Conservation (phyloP, 2,113 vertebrate species). For the Galeopterus variegatus region DNA sequence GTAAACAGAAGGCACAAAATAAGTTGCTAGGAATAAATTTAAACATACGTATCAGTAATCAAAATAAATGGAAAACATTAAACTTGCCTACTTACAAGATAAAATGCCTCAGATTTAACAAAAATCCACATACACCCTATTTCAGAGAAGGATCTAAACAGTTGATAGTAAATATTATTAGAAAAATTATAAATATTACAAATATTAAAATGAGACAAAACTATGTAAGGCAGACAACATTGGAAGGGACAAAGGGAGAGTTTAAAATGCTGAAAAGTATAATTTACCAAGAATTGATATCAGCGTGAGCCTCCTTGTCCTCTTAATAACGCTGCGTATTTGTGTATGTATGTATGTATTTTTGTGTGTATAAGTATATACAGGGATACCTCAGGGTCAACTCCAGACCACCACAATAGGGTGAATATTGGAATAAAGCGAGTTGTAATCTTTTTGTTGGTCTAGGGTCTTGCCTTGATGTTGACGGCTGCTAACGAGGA, state of each 20-base stretch:
- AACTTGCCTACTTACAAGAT: background rate
- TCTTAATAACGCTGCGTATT: background rate
- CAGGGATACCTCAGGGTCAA: too few relatives aligned
- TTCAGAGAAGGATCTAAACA: background rate
- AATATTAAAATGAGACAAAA: background rate
- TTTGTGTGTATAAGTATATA: background rate
- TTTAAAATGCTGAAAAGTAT: background rate
- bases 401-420: too few relatives aligned
- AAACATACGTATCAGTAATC: background rate
- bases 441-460: too few relatives aligned
- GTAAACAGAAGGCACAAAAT: background rate
- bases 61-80: background rate
- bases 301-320: background rate
- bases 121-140: background rate
- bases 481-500: too few relatives aligned
- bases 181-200: background rate
- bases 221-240: background rate
- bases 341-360: background rate
- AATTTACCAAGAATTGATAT: background rate
- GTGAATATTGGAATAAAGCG: too few relatives aligned
- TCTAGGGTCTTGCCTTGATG: too few relatives aligned
- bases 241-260: background rate
- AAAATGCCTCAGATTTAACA: background rate
- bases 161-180: background rate
- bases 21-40: background rate